phyloP scores from a whole-genome alignment of 2,888 invertebrate species.

The Neoitamus cyanurus region DNA sequence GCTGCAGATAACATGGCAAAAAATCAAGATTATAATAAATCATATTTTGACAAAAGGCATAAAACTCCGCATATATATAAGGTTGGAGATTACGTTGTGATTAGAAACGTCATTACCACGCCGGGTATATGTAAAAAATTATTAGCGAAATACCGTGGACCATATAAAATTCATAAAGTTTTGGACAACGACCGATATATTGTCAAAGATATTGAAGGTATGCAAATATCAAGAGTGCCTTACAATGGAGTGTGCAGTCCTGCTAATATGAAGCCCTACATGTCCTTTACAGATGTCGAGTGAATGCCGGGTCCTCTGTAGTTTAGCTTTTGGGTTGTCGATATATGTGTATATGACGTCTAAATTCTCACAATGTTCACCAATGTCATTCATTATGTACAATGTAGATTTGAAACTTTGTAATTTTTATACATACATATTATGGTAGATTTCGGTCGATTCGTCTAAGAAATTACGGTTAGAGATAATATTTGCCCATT shows the following conservation, averaged over 20 bases:
- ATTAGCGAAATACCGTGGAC: slow-evolving; percentile 42
- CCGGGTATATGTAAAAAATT: slow-evolving; percentile 48
- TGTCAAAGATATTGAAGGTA: slow-evolving; percentile 42
- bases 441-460: no score
- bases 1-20: slow-evolving; percentile 16
- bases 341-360: no score
- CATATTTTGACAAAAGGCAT: slow-evolving; percentile 37
- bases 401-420: no score
- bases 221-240: background rate
- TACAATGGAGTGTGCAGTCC: background rate
- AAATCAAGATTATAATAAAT: slow-evolving; percentile 29
- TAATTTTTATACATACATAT: no score
- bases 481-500: no score
- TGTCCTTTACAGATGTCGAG: background rate
- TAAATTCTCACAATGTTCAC: no score
- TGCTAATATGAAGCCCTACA: background rate
- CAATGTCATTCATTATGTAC: no score
- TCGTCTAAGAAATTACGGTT: no score
- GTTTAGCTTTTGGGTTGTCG: no score
- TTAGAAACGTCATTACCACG: slow-evolving; percentile 39
- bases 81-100: slow-evolving; percentile 47
- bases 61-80: slow-evolving; percentile 30
- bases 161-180: slow-evolving; percentile 37
- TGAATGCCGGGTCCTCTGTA: background rate
- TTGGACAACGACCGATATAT: slow-evolving; percentile 45